These are phyloP conservation scores for Enteromius mattozi DNA, from an alignment of 2,797 vertebrate species.

Conservation along the genomic window DNA sequence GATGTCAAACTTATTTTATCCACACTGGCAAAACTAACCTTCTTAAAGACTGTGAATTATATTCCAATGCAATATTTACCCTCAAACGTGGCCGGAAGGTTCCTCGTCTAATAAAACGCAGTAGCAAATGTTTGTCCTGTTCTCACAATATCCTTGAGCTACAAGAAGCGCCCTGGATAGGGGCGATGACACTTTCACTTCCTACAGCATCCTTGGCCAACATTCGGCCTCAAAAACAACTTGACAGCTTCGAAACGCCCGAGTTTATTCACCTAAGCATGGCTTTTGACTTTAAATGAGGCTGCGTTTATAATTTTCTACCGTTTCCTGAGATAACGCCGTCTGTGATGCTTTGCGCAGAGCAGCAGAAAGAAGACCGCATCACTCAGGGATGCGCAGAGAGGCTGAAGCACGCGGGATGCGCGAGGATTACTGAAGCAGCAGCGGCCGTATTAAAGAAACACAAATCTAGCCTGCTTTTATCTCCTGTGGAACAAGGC, in stretches of 20 bases:
- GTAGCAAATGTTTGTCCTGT: neutral
- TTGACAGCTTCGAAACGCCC: slow-evolving; percentile 62
- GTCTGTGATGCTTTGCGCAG: slow-evolving; percentile 70
- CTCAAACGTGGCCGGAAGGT: neutral
- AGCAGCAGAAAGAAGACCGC: slow-evolving; percentile 73
- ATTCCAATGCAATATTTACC: neutral
- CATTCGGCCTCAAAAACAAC: slow-evolving; percentile 60
- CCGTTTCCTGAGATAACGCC: neutral
- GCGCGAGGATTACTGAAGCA: slow-evolving; percentile 59
- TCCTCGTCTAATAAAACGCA: neutral
- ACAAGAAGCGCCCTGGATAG: neutral
- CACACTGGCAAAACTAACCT: neutral
- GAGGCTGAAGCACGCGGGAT: slow-evolving; percentile 55
- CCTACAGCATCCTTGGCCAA: slow-evolving; percentile 21
- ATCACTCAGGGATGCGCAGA: slow-evolving; percentile 74
- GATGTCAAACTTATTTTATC: slow-evolving; percentile 16
- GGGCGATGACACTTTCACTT: slow-evolving; percentile 37
- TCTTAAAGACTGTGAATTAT: neutral
- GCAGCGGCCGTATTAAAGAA: slow-evolving; percentile 21
- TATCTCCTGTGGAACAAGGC: slow-evolving; percentile 13
- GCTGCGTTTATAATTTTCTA: neutral
- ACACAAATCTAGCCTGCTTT: slow-evolving; percentile 31
- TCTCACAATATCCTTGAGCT: slow-evolving; percentile 22
- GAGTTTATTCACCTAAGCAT: neutral
- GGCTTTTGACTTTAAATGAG: no score